Evolutionary conservation across 92 coral and sea anemone genomes (phyloP), one percentile per base, ranked within the genome.

Genomic region (Epizoanthus ramosus): DNA sequence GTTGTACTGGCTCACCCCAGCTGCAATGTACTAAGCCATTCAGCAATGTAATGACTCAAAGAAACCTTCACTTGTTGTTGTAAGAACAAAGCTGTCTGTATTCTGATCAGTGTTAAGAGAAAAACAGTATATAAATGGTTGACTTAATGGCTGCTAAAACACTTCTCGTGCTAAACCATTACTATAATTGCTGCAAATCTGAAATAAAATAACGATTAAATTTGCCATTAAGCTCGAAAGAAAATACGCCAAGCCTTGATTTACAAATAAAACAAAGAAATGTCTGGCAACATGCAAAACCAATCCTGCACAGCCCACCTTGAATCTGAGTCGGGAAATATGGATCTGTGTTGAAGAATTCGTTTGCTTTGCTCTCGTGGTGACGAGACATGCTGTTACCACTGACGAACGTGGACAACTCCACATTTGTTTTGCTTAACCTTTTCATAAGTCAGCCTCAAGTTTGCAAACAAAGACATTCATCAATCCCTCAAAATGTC

Each of bases 311-410:
- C 60, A 28, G 82, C 57, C 71, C 28, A 15, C 63, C 5, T 41
- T 1, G 37, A 41, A 7, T 76, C 16, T 43, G 57, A 43, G 58
- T 61, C 70, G 22, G 39, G 47, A 43, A 77, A 60, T 21, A 21
- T 43, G n/a, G 67, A 37, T 31, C 24, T 31, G 14, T 57, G 21
- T 39, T 10, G 47, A n/a, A 77, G 28, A 43, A 76, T 10, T 19
- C n/a, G 69, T 77, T 77, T 77, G 65, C 71, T 8, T 61, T 33
- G 82, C 71, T 77, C 82, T 77, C 47, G 21, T 63, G 22, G 45
- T 76, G 69, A 76, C 50, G 81, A 76, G 81, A 1, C 39, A 19
- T 77, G 63, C 82, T 61, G 82, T 77, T 77, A 61, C 82, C 59
- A 39, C 71, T 33, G 63, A 19, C 3, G 52, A 18, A 19, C 52